phyloP scores from a whole-genome alignment of 2,888 invertebrate genomes.

The Hyalella azteca region DNA sequence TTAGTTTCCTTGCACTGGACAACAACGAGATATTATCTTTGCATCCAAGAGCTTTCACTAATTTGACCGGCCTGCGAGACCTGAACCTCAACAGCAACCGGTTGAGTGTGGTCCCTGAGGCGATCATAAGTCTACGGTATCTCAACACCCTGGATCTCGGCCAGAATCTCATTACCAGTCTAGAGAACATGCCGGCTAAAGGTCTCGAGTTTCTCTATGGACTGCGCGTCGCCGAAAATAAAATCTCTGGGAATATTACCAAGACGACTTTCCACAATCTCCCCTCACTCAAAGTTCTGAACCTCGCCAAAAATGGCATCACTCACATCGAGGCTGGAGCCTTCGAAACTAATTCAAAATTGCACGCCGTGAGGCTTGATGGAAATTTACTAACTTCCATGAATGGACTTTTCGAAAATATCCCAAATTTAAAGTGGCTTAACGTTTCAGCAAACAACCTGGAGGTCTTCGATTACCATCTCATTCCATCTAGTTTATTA shows the following conservation, averaged over 20 bases:
- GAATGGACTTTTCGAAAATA: conserved; percentile 77
- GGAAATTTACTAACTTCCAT: conserved; percentile 82
- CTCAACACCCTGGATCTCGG: conserved; percentile 82
- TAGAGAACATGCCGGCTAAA: conserved; percentile 80
- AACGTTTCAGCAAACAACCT: conserved; percentile 86
- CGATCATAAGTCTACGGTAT: conserved; percentile 75
- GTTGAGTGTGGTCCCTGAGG: conserved; percentile 77
- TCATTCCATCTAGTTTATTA: conserved; percentile 83
- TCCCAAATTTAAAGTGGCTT: conserved; percentile 82
- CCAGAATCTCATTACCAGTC: conserved; percentile 80
- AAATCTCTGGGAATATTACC: conserved; percentile 75
- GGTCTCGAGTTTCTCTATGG: conserved; percentile 77
- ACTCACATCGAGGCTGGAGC: conserved; percentile 78
- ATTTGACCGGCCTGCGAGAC: conserved; percentile 80
- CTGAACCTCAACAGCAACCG: conserved; percentile 83
- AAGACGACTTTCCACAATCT: conserved; percentile 81
- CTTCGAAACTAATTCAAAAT: conserved; percentile 76
- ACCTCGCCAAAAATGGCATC: conserved; percentile 82
- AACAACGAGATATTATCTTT: conserved; percentile 79
- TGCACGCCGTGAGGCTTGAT: conserved; percentile 81
- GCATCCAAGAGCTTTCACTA: conserved; percentile 76
- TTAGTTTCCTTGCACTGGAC: conserved; percentile 74
- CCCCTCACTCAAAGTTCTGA: conserved; percentile 79
- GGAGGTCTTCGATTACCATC: conserved; percentile 82
- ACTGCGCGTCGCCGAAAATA: conserved; percentile 76